phyloP scores from a whole-genome alignment of 2,113 vertebrate genomes.

The Rynchops niger region DNA sequence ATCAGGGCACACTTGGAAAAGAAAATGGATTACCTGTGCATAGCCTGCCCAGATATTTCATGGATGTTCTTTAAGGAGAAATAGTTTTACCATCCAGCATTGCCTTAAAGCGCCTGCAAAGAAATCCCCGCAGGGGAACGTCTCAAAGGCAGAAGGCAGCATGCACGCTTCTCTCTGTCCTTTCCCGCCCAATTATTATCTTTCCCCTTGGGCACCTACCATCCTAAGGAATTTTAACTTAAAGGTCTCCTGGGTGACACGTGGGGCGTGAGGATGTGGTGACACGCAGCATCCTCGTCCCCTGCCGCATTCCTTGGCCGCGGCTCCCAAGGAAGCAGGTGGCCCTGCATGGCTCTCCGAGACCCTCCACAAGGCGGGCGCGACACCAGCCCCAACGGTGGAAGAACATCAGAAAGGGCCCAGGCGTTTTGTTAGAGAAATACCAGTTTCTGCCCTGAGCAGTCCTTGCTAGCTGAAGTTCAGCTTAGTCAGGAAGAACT shows the following conservation, averaged over 20 bases:
- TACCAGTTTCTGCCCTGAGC: neutral
- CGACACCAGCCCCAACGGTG: accelerated
- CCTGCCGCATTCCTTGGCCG: accelerated
- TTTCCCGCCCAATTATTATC: neutral
- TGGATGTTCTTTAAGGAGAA: neutral
- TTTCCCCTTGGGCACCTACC: neutral
- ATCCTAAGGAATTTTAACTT: neutral
- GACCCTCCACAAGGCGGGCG: neutral
- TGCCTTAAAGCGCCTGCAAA: neutral
- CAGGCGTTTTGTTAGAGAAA: neutral
- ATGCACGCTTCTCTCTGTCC: accelerated
- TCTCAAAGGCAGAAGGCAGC: neutral
- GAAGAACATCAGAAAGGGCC: neutral
- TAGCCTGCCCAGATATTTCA: constrained; percentile 2
- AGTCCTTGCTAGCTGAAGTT: constrained; percentile 24
- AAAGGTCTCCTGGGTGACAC: neutral
- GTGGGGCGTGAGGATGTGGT: neutral
- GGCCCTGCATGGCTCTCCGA: accelerated
- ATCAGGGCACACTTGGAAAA: neutral
- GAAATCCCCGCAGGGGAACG: neutral
- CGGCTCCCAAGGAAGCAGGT: neutral
- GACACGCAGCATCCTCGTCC: neutral
- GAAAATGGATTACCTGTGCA: constrained; percentile 35
- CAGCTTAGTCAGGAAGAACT: constrained; percentile 55
- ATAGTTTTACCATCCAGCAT: neutral